A percentile compares a stretch with the other conserved stretches of the same genome.
These are phyloP conservation scores for Clunio marinus DNA, from an alignment of 2,888 invertebrate genomes.

Conservation along the genomic window DNA sequence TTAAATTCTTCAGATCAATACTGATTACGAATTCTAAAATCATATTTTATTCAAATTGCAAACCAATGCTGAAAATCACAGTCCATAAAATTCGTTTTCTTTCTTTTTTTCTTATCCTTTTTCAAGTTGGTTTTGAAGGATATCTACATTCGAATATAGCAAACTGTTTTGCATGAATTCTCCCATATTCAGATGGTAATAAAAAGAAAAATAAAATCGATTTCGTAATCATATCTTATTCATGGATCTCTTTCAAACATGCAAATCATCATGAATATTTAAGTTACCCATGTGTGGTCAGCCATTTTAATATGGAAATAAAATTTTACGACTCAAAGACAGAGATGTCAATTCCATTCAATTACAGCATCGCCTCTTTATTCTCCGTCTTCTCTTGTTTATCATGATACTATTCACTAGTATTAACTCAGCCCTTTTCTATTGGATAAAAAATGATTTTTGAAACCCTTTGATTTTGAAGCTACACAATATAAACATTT, in stretches of 20 bases:
- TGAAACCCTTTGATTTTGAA: slow-evolving; percentile 1
- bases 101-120: background rate
- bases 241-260: slow-evolving; percentile 23
- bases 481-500: slow-evolving; percentile 8
- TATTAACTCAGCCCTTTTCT: background rate
- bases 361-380: background rate
- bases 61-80: slow-evolving; percentile 35
- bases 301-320: slow-evolving; percentile 32
- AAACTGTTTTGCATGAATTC: slow-evolving; percentile 8
- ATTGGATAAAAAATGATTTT: slow-evolving; percentile 1
- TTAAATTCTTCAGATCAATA: background rate
- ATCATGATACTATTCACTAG: background rate
- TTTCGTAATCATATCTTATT: slow-evolving; percentile 8
- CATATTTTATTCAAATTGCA: slow-evolving; percentile 39
- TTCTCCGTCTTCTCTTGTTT: background rate
- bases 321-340: background rate
- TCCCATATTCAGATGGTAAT: slow-evolving; percentile 5
- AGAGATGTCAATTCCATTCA: background rate
- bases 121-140: background rate
- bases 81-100: slow-evolving; percentile 33
- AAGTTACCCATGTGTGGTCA: slow-evolving; percentile 29
- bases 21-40: slow-evolving; percentile 35
- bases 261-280: slow-evolving; percentile 39
- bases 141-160: background rate
- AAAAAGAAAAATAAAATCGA: slow-evolving; percentile 16